These are phyloP conservation scores for Myotis findleyi DNA, from an alignment of 2,797 vertebrate species.

Conservation along the genomic window DNA sequence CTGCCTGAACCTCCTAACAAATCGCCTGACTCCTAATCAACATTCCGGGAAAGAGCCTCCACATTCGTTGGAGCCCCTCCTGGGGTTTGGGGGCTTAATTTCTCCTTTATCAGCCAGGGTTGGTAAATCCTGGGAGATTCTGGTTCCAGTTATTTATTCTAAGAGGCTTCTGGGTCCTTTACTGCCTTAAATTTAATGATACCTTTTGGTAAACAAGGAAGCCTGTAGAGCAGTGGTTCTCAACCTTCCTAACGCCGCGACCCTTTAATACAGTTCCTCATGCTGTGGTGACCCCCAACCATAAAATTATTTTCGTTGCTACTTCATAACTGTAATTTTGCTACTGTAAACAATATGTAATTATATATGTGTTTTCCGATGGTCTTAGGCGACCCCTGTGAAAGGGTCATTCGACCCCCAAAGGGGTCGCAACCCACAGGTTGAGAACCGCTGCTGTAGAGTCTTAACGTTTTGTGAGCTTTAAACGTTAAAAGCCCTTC, in stretches of 20 bases:
- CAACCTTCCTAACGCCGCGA: no score
- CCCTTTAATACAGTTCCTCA: no score
- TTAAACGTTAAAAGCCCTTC: background rate
- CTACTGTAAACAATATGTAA: no score
- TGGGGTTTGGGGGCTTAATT: constrained; percentile 55
- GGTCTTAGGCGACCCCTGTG: no score
- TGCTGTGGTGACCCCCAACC: no score
- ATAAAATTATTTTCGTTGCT: no score
- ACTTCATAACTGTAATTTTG: no score
- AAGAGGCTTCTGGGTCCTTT: background rate
- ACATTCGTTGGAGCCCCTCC: constrained; percentile 13
- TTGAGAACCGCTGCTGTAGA: background rate
- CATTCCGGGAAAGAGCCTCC: background rate
- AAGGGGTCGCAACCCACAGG: no score
- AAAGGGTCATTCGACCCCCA: no score
- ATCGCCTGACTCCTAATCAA: constrained; percentile 72
- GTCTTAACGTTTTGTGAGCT: background rate
- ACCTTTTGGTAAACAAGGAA: background rate
- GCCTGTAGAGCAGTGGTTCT: background rate
- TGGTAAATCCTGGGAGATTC: constrained; percentile 52
- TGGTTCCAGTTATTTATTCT: background rate
- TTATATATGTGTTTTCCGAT: no score
- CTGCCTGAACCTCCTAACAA: constrained; percentile 53
- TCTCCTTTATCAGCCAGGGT: constrained; percentile 31
- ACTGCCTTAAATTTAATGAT: background rate